Conservation (phyloP, 2,888 invertebrate species). For the Drosophila meridiana region DNA sequence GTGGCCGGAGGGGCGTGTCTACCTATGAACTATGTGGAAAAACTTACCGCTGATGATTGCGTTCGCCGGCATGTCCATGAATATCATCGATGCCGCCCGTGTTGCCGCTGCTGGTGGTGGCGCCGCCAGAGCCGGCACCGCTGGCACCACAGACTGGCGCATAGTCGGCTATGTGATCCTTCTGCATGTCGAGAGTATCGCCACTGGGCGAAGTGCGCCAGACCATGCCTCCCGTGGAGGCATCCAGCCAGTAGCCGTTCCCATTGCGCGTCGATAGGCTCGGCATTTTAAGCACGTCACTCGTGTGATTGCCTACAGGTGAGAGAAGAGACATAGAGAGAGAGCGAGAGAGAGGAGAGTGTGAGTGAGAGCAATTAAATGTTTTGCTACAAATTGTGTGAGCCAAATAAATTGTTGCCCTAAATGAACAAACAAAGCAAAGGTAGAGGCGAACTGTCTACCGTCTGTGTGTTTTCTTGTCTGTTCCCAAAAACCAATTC, state of each 20-base stretch:
- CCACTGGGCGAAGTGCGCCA: conserved; percentile 84
- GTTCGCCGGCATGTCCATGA: conserved; percentile 72
- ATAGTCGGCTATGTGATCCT: conserved; percentile 85
- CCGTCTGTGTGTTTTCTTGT: background rate
- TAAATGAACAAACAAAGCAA: conserved; percentile 52
- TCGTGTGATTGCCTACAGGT: conserved; percentile 84
- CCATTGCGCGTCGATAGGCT: conserved; percentile 84
- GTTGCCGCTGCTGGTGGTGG: conserved; percentile 54
- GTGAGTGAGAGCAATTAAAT: conserved; percentile 71
- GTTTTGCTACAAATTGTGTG: conserved; percentile 75
- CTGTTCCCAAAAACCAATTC: conserved; percentile 42
- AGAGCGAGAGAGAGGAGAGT: background rate
- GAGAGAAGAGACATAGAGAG: conserved; percentile 12
- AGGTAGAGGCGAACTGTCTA: background rate
- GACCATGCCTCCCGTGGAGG: conserved; percentile 84
- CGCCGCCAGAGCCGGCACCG: conserved; percentile 57
- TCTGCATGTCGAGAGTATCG: conserved; percentile 84
- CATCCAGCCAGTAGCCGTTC: conserved; percentile 85
- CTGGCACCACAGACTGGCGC: conserved; percentile 84
- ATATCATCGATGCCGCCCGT: conserved; percentile 67
- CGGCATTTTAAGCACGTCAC: conserved; percentile 85
- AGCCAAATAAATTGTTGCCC: conserved; percentile 71
- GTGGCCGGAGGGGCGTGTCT: background rate
- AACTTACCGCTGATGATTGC: conserved; percentile 83
- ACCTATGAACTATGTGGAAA: conserved; percentile 24